Base-by-base conservation (phyloP, 1,140 invertebrate genomes). In the Monomorium pharaonis region DNA sequence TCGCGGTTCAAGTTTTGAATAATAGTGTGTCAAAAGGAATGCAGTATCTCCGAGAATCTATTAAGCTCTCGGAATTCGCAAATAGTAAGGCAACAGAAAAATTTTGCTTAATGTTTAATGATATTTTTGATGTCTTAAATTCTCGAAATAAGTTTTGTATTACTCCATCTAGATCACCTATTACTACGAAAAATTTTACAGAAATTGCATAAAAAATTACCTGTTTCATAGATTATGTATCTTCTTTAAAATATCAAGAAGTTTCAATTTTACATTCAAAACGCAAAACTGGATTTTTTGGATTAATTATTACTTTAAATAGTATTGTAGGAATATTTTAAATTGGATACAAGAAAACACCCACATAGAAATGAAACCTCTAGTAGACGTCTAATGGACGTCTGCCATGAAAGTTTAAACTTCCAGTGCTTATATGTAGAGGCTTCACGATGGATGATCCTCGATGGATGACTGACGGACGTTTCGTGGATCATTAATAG, bases 281-380 rank as follows among this genome's bases (percentile, higher is more conserved):
- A 44, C 33, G 30, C 33, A 69, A 69, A 69, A 69, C 65, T 69
- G 65, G 65, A 47, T 69, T 69, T 69, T 69, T 69, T n/a, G 65
- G 65, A 12, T 69, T 69, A n/a, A 69, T 69, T 69, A 44, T 69
- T 44, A 44, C 33, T 47, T 47, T 69, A 42, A 47, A 69, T 44
- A 69, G 65, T 69, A 18, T 69, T 5, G 3, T 69, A 47, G 65
- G 14, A 69, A 37, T 69, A 69, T 69, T 47, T 44, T 27, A 44
- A 42, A 60, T 30, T 60, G 58, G 58, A 60, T 60, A 60, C 58
- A 60, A 60, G 3, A 9, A 60, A 60, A 60, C 14, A 60, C n/a
- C n/a, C n/a, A n/a, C n/a, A n/a, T n/a, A n/a, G n/a, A n/a, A n/a
- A n/a, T n/a, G n/a, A n/a, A n/a, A n/a, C n/a, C n/a, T n/a, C n/a